Percentiles rank a stretch among this genome's conserved stretches.
Evolutionary conservation across 2,888 invertebrate genomes (phyloP).

Genomic region (Pyralis farinalis): DNA sequence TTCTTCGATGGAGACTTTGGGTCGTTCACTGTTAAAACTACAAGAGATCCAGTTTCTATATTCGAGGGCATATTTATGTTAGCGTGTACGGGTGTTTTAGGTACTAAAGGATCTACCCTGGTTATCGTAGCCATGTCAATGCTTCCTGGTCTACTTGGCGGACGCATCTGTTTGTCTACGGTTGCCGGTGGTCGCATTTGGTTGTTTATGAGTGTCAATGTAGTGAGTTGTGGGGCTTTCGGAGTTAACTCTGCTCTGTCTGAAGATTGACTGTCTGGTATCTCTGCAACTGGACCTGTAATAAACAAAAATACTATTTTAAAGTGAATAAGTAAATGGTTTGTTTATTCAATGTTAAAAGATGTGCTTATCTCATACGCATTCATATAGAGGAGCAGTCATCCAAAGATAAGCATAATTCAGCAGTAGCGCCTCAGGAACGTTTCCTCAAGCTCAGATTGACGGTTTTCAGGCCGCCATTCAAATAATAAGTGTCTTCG

Average conservation of each 20-base stretch:
- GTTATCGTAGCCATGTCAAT: slow-evolving; percentile 22
- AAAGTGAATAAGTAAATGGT: too few species aligned
- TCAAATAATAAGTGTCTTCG: too few species aligned
- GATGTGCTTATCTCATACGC: too few species aligned
- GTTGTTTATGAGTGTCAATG: slow-evolving; percentile 22
- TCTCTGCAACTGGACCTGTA: neutral
- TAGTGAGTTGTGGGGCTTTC: slow-evolving; percentile 18
- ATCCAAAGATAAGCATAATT: too few species aligned
- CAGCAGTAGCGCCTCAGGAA: too few species aligned
- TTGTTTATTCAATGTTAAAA: too few species aligned
- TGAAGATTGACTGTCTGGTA: neutral
- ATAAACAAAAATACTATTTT: too few species aligned
- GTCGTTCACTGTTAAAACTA: slow-evolving; percentile 64
- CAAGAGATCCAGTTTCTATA: slow-evolving; percentile 62
- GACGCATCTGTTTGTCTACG: slow-evolving; percentile 11
- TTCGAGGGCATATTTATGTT: slow-evolving; percentile 43
- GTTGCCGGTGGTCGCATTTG: slow-evolving; percentile 9
- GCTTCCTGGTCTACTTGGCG: slow-evolving; percentile 3
- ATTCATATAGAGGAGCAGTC: too few species aligned
- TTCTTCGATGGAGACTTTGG: slow-evolving; percentile 63
- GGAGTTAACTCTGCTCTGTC: slow-evolving; percentile 1
- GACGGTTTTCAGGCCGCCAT: too few species aligned
- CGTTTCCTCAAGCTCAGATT: too few species aligned
- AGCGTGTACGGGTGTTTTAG: slow-evolving; percentile 20
- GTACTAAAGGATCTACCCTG: slow-evolving; percentile 15